Evolutionary conservation across 1,140 invertebrate species (phyloP).

Genomic region (Diplogasteroides magnus): DNA sequence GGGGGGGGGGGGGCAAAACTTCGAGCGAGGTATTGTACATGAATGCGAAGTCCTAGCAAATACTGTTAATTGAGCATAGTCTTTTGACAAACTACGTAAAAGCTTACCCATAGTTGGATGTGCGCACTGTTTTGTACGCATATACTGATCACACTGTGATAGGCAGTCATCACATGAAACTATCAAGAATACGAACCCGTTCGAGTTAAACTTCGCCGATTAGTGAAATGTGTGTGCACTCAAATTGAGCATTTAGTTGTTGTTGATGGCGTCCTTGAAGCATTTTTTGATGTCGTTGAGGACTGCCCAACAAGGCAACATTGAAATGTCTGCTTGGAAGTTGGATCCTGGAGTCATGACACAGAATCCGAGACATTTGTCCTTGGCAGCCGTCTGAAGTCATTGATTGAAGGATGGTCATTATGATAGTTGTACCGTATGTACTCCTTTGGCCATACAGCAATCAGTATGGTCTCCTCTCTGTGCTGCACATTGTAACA

Average conservation of each 20-base stretch:
- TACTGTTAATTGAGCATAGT: too few relatives aligned
- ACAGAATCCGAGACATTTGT: constrained; percentile 51
- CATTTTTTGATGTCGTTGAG: constrained; percentile 48
- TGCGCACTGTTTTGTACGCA: not conserved
- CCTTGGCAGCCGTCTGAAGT: constrained; percentile 27
- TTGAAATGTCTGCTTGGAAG: constrained; percentile 36
- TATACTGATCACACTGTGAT: not conserved
- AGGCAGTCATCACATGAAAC: not conserved
- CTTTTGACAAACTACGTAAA: not conserved
- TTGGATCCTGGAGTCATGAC: constrained; percentile 43
- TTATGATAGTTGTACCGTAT: constrained; percentile 3
- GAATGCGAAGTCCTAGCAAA: too few relatives aligned
- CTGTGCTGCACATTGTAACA: constrained; percentile 47
- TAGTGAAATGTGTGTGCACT: not conserved
- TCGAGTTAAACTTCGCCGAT: not conserved
- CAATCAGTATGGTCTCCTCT: constrained; percentile 42
- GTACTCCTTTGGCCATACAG: constrained; percentile 22
- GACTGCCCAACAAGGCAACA: constrained; percentile 45
- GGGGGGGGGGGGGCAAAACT: too few relatives aligned
- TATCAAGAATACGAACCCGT: not conserved
- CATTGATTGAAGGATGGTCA: not conserved
- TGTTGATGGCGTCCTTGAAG: constrained; percentile 44
- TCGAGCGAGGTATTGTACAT: too few relatives aligned
- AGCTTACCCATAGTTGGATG: not conserved
- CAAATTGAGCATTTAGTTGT: constrained; percentile 10